A percentile compares a stretch with the other conserved stretches of the same genome.
phyloP scores from a whole-genome alignment of 92 coral and sea anemone species.

The Micromussa lordhowensis region DNA sequence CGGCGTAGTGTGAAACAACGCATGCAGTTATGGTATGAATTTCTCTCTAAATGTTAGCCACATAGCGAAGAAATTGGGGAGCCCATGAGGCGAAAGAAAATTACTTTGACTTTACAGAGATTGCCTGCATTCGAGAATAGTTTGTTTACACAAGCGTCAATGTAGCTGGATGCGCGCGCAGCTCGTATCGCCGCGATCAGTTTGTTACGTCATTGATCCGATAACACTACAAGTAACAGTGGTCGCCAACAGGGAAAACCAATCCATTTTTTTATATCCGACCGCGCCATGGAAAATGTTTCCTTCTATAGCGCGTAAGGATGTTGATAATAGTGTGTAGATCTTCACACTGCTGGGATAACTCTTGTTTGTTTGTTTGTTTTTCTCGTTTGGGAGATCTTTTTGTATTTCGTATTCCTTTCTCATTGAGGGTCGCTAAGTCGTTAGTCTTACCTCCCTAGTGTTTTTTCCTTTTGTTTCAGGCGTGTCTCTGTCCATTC shows the following conservation, averaged over 20 bases:
- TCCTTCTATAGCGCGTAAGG: background rate
- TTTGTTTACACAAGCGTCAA: background rate
- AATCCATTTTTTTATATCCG: too few relatives aligned
- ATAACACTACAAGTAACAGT: background rate
- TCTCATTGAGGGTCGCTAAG: background rate
- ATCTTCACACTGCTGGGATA: background rate
- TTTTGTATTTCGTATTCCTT: too few relatives aligned
- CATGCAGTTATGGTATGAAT: too few relatives aligned
- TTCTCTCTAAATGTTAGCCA: too few relatives aligned
- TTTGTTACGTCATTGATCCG: slow-evolving; percentile 1
- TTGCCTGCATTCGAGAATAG: background rate
- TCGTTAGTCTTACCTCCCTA: background rate
- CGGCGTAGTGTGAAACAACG: too few relatives aligned
- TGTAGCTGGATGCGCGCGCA: background rate
- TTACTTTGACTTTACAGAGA: too few relatives aligned
- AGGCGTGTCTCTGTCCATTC: too few relatives aligned
- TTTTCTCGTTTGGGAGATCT: background rate
- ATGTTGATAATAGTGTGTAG: background rate
- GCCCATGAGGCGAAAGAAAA: too few relatives aligned
- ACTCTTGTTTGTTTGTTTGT: background rate
- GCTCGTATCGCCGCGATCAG: background rate
- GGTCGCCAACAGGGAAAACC: background rate
- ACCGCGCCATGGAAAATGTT: background rate
- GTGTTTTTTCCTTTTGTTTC: too few relatives aligned
- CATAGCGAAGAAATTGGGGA: too few relatives aligned